phyloP scores from a whole-genome alignment of 2,113 vertebrate species.

The Gorsachius goisagi region DNA sequence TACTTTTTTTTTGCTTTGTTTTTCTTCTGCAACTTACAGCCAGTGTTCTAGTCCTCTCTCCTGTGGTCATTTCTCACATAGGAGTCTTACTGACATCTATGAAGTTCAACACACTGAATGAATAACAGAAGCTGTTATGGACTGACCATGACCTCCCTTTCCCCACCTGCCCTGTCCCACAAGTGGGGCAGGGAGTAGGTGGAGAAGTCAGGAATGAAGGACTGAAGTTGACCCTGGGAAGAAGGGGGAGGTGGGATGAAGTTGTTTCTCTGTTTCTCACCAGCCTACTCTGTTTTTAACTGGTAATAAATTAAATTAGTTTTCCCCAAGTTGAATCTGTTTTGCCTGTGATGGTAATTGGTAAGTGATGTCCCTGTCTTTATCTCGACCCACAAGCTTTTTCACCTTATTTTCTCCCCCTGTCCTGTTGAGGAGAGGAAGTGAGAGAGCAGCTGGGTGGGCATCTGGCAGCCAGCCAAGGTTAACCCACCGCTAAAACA shows the following conservation, averaged over 20 bases:
- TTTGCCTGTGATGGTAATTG: neutral
- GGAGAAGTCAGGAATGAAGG: neutral
- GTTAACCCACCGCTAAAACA: neutral
- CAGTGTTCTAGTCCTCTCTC: neutral
- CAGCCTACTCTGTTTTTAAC: neutral
- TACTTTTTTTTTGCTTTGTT: neutral
- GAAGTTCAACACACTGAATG: neutral
- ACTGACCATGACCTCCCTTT: neutral
- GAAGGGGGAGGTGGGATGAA: neutral
- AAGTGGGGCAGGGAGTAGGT: neutral
- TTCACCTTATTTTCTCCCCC: neutral
- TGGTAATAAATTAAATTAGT: neutral
- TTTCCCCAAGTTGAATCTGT: neutral
- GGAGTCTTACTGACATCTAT: neutral
- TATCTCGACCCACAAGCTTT: neutral
- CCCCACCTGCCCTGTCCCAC: rapidly evolving
- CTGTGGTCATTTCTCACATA: neutral
- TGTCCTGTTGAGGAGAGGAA: neutral
- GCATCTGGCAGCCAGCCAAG: neutral
- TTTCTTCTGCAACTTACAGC: neutral
- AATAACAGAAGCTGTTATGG: neutral
- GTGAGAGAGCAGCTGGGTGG: neutral
- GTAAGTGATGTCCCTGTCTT: neutral
- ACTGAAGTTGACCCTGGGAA: neutral
- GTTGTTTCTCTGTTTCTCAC: neutral